Evolutionary conservation across 2,113 vertebrate genomes (phyloP), one percentile per base, ranked within the genome.

Genomic region (Morone chrysops): DNA sequence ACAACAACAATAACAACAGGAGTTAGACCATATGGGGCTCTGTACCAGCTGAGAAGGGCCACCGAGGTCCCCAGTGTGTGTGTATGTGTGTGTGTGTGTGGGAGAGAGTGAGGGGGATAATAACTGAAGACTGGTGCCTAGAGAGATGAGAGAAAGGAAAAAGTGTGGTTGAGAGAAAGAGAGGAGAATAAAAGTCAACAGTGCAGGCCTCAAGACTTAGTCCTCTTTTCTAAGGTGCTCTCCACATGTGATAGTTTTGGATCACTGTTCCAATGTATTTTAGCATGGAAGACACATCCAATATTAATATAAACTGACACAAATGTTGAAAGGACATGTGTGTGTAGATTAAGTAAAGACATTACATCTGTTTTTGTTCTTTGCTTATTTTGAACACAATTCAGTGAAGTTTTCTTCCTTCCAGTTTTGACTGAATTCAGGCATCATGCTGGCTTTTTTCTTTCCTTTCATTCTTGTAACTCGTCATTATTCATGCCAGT

Each of bases 1-100:
- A 93, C 87, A 92, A 94, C 92, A 93, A 94, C 89, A 94, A 93
- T 87, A 93, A 90, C 93, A 94, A 91, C 92, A 94, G 93, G 91
- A 94, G 92, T 89, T 85, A 11, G 92, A 90, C 80, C 92, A 93
- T 95, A 94, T 94, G 93, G 91, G 90, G 82, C 84, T 87, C 59
- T 67, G 89, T 89, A 94, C 90, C 92, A 94, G 89, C 93, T 93
- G 89, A 91, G 92, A 86, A 87, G 88, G 84, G 90, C 89, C 87
- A 89, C 82, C 62, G 45, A 92, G 93, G 91, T 90, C 90, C 78
- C n/a, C 63, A 31, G 81, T 45, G 62, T 73, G 38, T 63, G 48
- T 36, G 69, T 63, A 41, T 38, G 59, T 13, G 61, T 56, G 61
- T 63, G 11, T 25, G 56, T 59, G 31, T 60, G 60, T n/a, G 36